Percentiles rank a stretch among this genome's conserved stretches.
phyloP scores from a whole-genome alignment of 2,888 invertebrate species.

The Agrotis clavis region DNA sequence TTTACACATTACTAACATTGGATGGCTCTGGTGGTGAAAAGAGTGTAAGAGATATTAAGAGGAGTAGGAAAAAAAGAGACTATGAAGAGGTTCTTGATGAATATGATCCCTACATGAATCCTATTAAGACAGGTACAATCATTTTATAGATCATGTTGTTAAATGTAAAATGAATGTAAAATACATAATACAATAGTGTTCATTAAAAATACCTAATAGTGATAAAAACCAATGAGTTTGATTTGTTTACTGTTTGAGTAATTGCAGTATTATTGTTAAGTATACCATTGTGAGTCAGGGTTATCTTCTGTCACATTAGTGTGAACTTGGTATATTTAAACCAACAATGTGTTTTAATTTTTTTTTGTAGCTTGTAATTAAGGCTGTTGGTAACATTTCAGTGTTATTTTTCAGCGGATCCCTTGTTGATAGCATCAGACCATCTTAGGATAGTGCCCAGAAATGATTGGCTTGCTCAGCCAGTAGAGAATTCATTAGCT shows the following conservation, averaged over 20 bases:
- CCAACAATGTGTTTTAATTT: conserved; percentile 6
- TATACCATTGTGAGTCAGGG: conserved; percentile 36
- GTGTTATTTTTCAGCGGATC: conserved; percentile 76
- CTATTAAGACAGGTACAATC: conserved; percentile 56
- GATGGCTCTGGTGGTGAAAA: conserved; percentile 63
- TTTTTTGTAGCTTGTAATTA: neutral
- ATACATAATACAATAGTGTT: neutral
- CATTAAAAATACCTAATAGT: neutral
- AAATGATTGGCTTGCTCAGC: conserved; percentile 93
- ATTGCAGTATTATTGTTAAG: conserved; percentile 12
- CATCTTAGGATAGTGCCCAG: conserved; percentile 91
- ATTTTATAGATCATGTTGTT: conserved; percentile 21
- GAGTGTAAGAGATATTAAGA: conserved; percentile 36
- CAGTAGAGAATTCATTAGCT: conserved; percentile 83
- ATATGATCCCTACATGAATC: conserved; percentile 52
- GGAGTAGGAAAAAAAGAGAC: conserved; percentile 51
- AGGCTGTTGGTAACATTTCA: conserved; percentile 7
- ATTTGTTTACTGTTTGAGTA: conserved; percentile 5
- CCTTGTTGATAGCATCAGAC: conserved; percentile 80
- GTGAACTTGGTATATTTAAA: conserved; percentile 3
- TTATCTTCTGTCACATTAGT: conserved; percentile 12
- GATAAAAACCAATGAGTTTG: neutral
- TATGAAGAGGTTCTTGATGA: conserved; percentile 54
- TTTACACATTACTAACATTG: conserved; percentile 79
- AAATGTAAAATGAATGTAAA: conserved; percentile 1